Base-by-base conservation (phyloP, 1,140 invertebrate species). In the Mya arenaria region DNA sequence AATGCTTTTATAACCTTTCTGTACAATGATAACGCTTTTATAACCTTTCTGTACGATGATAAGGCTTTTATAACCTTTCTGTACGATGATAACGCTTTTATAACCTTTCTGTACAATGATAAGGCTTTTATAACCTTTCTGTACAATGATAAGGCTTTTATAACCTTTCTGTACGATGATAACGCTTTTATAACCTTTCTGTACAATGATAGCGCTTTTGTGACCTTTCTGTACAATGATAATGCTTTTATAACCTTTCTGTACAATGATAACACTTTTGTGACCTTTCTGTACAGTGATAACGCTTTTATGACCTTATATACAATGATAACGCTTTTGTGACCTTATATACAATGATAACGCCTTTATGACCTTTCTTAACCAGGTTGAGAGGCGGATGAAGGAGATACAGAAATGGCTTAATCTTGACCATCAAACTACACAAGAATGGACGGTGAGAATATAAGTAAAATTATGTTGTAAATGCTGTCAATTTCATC, bases 321-420 rank as follows among this genome's bases (percentile, higher is more conserved):
- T 1, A 52, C 48, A 52, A 1, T 23, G 10, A 23, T 52, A 23
- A n/a, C 25, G 19, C 10, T 10, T 44, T 10, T 10, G 19, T 10
- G 10, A 44, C 10, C 41, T 44, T 19, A 10, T 44, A 44, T 1
- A 52, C 48, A 52, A 1, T 23, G 10, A 23, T 52, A 52, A 1
- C 25, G 19, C 10, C 41, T 48, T 48, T 13, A 23, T 52, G 69
- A 48, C 58, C 56, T 83, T 55, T 79, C 15, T 83, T 68, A 63
- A 60, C 44, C 39, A 90, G 85, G 83, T 88, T 6, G 84, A 89
- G 28, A 91, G 88, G 34, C 82, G 92, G 72, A 84, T 93, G 13
- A 37, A 52, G 23, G 90, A 93, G 41, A 93, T 93, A 17, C 90
- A 93, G 77, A 84, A 62, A 39, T 93, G 92, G 92, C 78, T 93